Evolutionary conservation across 1,140 invertebrate species (phyloP), one percentile per base, ranked within the genome.

Genomic region (Adoxophyes honmai): DNA sequence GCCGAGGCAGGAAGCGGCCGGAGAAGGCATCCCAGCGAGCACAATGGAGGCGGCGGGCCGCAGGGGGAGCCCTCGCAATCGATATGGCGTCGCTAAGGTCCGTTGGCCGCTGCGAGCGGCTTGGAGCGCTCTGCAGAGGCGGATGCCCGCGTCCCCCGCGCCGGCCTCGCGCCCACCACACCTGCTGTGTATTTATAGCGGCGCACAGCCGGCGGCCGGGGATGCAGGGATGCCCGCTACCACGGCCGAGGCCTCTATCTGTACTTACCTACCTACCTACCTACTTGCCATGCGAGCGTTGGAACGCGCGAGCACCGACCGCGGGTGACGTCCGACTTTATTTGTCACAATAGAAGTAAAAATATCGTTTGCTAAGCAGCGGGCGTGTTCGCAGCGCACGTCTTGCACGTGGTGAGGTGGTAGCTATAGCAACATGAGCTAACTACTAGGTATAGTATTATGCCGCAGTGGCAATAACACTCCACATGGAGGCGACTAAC

Each of bases 71-170:
- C 84, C 78, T 87, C 81, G 81, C 81, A 87, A 87, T 88, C 84
- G 84, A 88, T 88, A 88, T 88, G 79, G 73, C 82, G 84, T 81
- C 81, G 84, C 82, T 87, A 86, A 87, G 84, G 84, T 87, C 84
- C 84, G 82, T 72, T 84, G 84, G 84, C 80, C 81, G 83, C 74
- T 83, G 78, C 70, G 81, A 85, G 69, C 78, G 72, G 78, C 78
- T 86, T 78, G 75, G 78, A 81, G 71, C 76, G 76, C 79, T 48
- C 42, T 85, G 80, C 75, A 79, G 80, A 85, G 81, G 81, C 80
- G 81, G 80, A 82, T 82, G 75, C 75, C 80, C 81, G 70, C 79
- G 60, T 68, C 62, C 62, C 73, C 37, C 70, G 38, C 69, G 11
- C 72, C 60, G n/a, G n/a, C n/a, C n/a, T n/a, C 75, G 54, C 75